These are phyloP conservation scores for Lamprologus lemairii DNA, from an alignment of 2,113 vertebrate genomes.

Conservation along the genomic window DNA sequence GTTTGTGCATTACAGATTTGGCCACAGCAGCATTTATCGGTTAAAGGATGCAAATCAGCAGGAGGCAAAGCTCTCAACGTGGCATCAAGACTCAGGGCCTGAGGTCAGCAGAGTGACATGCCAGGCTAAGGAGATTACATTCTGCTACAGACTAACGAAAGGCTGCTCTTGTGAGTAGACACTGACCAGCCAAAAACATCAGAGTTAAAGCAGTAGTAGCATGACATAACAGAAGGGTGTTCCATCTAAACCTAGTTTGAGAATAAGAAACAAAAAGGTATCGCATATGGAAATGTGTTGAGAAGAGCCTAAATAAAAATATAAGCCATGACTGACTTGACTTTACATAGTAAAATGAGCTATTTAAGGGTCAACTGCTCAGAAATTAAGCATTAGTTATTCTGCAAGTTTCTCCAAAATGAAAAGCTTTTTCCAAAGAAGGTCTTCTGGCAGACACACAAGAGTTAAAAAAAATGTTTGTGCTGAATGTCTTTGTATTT, in stretches of 20 bases:
- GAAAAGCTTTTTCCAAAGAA: not conserved
- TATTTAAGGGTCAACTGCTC: not conserved
- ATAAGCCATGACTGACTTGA: not conserved
- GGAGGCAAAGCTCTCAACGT: conserved; percentile 28
- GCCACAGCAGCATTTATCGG: not conserved
- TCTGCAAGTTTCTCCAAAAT: not conserved
- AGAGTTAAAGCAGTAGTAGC: not conserved
- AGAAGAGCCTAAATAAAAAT: not conserved
- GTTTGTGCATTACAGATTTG: not conserved
- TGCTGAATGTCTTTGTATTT: not conserved
- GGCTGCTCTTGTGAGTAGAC: conserved; percentile 1
- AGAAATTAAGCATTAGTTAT: not conserved
- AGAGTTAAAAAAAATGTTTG: not conserved
- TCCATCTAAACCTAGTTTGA: not conserved
- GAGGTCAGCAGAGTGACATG: conserved; percentile 54
- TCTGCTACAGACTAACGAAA: conserved; percentile 4
- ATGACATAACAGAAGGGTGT: not conserved
- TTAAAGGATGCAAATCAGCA: conserved; percentile 16
- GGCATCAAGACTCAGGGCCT: conserved; percentile 20
- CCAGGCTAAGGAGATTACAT: conserved; percentile 66
- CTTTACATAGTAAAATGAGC: not conserved
- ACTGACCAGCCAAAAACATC: conserved; percentile 5
- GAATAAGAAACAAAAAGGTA: not conserved
- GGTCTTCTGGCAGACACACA: not conserved
- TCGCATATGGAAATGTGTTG: not conserved